Evolutionary conservation across 1,140 invertebrate genomes (phyloP), one percentile per base, ranked within the genome.

Genomic region (Anastatus disparis): DNA sequence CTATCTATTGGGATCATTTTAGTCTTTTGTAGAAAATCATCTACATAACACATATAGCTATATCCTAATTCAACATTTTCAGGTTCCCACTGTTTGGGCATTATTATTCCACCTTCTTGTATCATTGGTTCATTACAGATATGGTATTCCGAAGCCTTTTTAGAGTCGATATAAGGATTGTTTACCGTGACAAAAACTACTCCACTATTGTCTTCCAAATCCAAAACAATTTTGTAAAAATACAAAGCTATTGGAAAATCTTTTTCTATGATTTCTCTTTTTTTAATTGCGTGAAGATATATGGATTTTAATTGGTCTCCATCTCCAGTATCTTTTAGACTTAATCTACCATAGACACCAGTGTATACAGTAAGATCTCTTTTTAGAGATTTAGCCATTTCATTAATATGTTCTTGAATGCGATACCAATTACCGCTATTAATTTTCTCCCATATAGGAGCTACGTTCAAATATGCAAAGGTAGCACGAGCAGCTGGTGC

Each of bases 121-220:
- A n/a, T n/a, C n/a, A n/a, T n/a, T n/a, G n/a, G n/a, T n/a, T n/a
- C n/a, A n/a, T n/a, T n/a, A n/a, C n/a, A n/a, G n/a, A n/a, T n/a
- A n/a, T n/a, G n/a, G n/a, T n/a, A n/a, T n/a, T n/a, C n/a, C n/a
- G n/a, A n/a, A n/a, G n/a, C n/a, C n/a, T n/a, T n/a, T n/a, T n/a
- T n/a, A n/a, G n/a, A n/a, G n/a, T n/a, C n/a, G n/a, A n/a, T n/a
- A 72, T 86, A 84, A 8, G 87, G 87, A 77, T 88, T 88, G 58
- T 89, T 89, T 4, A 88, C 79, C 15, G 85, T 85, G 13, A 89
- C 73, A 53, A 87, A 84, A 10, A 82, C 87, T 4, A 86, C 84
- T 0, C 84, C 87, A 35, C 70, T 76, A 42, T 78, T 78, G 2
- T 77, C 77, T 4, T 46, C 58, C 8, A 82, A 80, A 64, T 87